A percentile compares a stretch with the other conserved stretches of the same genome.
phyloP scores from a whole-genome alignment of 2,888 invertebrate species.

The Euphydryas editha region DNA sequence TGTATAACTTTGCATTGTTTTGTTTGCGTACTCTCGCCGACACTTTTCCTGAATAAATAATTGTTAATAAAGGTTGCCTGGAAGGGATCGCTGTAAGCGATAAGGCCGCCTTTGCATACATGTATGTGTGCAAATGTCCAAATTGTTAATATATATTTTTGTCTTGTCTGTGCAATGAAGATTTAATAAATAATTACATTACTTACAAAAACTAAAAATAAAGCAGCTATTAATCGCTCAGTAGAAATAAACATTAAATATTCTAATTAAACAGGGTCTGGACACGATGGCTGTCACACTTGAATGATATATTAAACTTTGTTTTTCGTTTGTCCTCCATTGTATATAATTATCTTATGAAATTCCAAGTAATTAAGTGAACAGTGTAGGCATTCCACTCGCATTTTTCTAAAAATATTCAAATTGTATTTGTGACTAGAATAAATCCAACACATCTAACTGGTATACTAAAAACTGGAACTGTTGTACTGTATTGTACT shows the following conservation, averaged over 20 bases:
- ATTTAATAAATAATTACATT: too few relatives aligned
- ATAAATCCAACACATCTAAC: not conserved
- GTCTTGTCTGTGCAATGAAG: too few relatives aligned
- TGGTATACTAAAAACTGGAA: too few relatives aligned
- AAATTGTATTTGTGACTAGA: not conserved
- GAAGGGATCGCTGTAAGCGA: too few relatives aligned
- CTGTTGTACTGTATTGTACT: too few relatives aligned
- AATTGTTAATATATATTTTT: too few relatives aligned
- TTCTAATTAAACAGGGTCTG: conserved; percentile 5
- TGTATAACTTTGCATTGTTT: too few relatives aligned
- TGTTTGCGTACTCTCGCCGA: too few relatives aligned
- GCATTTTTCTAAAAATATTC: not conserved
- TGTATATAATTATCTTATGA: conserved; percentile 2
- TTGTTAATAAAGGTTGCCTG: too few relatives aligned
- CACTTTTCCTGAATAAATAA: too few relatives aligned
- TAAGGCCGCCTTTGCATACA: too few relatives aligned
- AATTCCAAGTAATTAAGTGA: conserved; percentile 15
- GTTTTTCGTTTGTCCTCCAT: conserved; percentile 4
- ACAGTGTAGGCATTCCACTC: conserved; percentile 8
- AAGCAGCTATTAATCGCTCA: not conserved
- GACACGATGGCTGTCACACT: conserved; percentile 5
- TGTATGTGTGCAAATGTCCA: too few relatives aligned
- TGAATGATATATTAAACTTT: conserved; percentile 24
- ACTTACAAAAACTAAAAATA: not conserved
- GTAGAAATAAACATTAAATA: not conserved